Evolutionary conservation across 2,797 vertebrate species (phyloP).

Genomic region (Discoglossus pictus): DNA sequence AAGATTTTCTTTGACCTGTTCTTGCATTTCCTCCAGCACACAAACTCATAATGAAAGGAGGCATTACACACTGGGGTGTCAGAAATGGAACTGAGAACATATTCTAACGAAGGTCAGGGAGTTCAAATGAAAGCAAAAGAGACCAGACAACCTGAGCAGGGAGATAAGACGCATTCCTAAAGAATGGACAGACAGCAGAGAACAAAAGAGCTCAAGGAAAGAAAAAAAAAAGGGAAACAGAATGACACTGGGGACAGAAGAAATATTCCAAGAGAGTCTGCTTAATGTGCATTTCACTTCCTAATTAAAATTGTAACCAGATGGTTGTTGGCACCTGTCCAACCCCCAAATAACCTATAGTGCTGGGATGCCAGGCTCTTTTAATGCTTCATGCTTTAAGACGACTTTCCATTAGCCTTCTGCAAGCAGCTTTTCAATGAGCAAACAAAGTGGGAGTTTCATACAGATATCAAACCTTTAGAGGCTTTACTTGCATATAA

Average conservation of each 20-base stretch:
- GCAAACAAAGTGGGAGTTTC: slow-evolving; percentile 45
- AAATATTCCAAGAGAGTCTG: slow-evolving; percentile 6
- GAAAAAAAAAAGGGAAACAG: slow-evolving; percentile 3
- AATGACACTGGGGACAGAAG: slow-evolving; percentile 11
- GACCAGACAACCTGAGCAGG: slow-evolving; percentile 44
- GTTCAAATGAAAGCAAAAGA: slow-evolving; percentile 25
- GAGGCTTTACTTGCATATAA: slow-evolving; percentile 20
- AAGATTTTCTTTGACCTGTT: slow-evolving; percentile 19
- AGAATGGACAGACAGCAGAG: slow-evolving; percentile 36
- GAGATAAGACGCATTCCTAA: slow-evolving; percentile 40
- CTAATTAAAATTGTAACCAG: slow-evolving; percentile 44
- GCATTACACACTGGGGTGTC: slow-evolving; percentile 36
- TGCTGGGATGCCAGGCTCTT: slow-evolving; percentile 7
- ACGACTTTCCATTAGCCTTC: slow-evolving; percentile 35
- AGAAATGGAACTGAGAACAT: slow-evolving; percentile 45
- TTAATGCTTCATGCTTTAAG: slow-evolving; percentile 19
- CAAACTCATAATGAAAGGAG: slow-evolving; percentile 34
- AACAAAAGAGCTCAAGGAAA: slow-evolving; percentile 33
- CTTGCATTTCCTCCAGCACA: slow-evolving; percentile 12
- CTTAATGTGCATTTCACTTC: slow-evolving; percentile 21
- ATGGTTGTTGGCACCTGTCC: slow-evolving; percentile 28
- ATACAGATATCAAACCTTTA: slow-evolving; percentile 33
- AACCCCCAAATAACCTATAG: slow-evolving; percentile 40
- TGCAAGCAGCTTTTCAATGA: slow-evolving; percentile 36
- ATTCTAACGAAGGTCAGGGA: slow-evolving; percentile 40